phyloP scores from a whole-genome alignment of 2,888 invertebrate species.

The Campopleginae sp. region DNA sequence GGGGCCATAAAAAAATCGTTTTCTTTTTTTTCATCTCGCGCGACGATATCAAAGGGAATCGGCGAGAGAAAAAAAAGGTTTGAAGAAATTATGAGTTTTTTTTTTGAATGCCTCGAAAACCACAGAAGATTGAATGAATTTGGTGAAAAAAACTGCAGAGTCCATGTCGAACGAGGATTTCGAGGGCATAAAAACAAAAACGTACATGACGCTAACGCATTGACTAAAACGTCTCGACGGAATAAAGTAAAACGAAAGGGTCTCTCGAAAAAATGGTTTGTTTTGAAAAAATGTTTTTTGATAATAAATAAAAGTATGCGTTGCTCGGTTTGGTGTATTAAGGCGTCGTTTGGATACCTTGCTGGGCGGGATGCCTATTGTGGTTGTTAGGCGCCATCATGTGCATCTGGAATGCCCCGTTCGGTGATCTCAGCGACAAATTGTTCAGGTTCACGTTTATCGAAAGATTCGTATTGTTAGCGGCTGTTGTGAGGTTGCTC shows the following conservation, averaged over 20 bases:
- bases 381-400: slow-evolving; percentile 84
- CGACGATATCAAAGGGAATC: background rate
- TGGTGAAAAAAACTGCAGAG: background rate
- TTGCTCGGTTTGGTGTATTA: slow-evolving; percentile 82
- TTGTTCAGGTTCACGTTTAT: slow-evolving; percentile 84
- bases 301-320: slow-evolving; percentile 68
- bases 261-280: slow-evolving; percentile 16
- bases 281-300: slow-evolving; percentile 18
- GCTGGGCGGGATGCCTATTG: slow-evolving; percentile 84
- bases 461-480: slow-evolving; percentile 84
- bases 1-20: background rate
- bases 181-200: background rate
- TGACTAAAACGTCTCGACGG: background rate
- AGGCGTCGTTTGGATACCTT: slow-evolving; percentile 84
- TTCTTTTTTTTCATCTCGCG: background rate
- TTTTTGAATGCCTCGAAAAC: background rate
- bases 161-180: slow-evolving; percentile 3
- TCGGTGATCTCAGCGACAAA: slow-evolving; percentile 83
- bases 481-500: slow-evolving; percentile 78
- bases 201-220: slow-evolving; percentile 11
- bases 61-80: background rate
- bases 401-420: slow-evolving; percentile 83
- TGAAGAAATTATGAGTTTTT: background rate
- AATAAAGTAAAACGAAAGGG: background rate
- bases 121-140: slow-evolving; percentile 4